Evolutionary conservation across 2,113 vertebrate genomes (phyloP).

Genomic region (Mustela nigripes): DNA sequence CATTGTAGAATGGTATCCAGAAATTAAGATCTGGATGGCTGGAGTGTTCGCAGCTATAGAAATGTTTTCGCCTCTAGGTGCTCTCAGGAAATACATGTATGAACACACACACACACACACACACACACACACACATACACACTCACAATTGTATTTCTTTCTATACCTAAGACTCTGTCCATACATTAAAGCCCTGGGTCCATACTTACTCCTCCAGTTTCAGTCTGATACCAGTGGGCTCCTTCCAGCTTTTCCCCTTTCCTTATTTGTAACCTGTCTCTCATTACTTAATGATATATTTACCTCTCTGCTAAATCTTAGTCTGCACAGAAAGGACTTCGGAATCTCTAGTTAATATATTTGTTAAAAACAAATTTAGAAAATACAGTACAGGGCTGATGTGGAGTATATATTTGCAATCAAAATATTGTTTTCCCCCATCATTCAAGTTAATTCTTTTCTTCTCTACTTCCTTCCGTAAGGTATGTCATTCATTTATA

Average conservation of each 20-base stretch:
- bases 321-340: neutral
- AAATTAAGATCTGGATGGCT: neutral
- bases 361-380: neutral
- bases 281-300: neutral
- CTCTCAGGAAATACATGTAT: neutral
- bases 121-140: neutral
- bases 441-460: neutral
- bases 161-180: neutral
- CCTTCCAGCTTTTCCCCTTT: neutral
- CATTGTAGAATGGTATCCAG: neutral
- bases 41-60: neutral
- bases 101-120: too few species aligned
- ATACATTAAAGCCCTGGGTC: neutral
- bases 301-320: neutral
- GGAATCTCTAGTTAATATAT: neutral
- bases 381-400: neutral
- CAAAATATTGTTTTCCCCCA: neutral
- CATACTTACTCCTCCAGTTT: neutral
- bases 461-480: neutral
- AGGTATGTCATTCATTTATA: neutral
- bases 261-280: neutral
- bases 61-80: neutral
- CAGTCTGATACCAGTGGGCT: neutral
- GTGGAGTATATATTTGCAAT: neutral
- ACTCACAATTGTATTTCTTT: neutral